These are phyloP conservation scores for Fragum fragum DNA, from an alignment of 2,888 invertebrate genomes.

Conservation along the genomic window DNA sequence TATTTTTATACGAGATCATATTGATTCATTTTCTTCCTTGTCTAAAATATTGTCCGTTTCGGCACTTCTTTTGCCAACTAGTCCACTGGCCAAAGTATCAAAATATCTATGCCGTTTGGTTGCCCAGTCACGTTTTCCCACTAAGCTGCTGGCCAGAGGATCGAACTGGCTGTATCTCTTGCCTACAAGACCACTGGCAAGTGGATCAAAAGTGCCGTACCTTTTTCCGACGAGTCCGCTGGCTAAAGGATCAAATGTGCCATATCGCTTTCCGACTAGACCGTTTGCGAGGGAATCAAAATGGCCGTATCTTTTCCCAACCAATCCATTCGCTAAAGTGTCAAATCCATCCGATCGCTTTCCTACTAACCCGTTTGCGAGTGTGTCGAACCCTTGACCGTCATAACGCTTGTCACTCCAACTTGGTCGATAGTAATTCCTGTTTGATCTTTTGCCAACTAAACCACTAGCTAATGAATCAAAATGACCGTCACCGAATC, in stretches of 20 bases:
- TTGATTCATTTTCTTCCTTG: not conserved
- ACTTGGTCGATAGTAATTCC: constrained; percentile 1
- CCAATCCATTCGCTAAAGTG: constrained; percentile 29
- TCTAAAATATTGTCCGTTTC: not conserved
- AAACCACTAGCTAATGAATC: constrained; percentile 38
- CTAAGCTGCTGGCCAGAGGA: constrained; percentile 18
- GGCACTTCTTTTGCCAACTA: constrained; percentile 32
- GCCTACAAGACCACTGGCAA: constrained; percentile 43
- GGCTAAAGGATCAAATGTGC: constrained; percentile 21
- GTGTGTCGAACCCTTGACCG: constrained; percentile 29
- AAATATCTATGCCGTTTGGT: constrained; percentile 26
- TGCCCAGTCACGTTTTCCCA: constrained; percentile 23
- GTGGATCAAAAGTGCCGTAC: constrained; percentile 30
- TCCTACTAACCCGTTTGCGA: constrained; percentile 34
- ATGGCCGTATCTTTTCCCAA: constrained; percentile 34
- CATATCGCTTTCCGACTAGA: constrained; percentile 24
- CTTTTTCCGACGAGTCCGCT: constrained; percentile 29
- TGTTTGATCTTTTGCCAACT: constrained; percentile 37
- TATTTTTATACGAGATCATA: not conserved
- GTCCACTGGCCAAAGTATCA: constrained; percentile 28
- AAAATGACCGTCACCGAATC: constrained; percentile 31
- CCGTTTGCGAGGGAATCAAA: constrained; percentile 29
- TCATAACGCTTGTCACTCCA: constrained; percentile 42
- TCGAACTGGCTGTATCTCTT: constrained; percentile 34
- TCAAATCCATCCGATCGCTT: constrained; percentile 32